Conservation (phyloP, 2,797 vertebrate genomes). For the Sebastes ruberrimus region DNA sequence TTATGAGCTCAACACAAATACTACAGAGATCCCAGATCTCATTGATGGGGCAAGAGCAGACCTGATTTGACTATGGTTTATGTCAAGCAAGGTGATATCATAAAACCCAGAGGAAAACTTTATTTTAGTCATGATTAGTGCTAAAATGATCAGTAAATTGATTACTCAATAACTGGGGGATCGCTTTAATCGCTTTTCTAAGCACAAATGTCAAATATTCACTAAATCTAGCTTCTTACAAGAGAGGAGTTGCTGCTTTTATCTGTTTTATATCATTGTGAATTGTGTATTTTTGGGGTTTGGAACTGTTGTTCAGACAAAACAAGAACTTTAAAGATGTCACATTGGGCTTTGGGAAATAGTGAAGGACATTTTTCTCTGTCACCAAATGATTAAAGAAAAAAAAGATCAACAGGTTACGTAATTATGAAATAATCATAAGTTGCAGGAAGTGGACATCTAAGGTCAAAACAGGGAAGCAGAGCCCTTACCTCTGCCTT, state of each 20-base stretch:
- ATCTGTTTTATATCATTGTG: background rate
- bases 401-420: background rate
- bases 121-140: background rate
- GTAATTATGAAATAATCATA: background rate
- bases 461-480: background rate
- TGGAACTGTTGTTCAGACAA: background rate
- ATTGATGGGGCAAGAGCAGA: background rate
- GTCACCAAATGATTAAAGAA: background rate
- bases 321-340: background rate
- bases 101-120: background rate
- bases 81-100: background rate
- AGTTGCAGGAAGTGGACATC: background rate
- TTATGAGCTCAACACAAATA: background rate
- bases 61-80: background rate
- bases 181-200: background rate
- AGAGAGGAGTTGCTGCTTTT: background rate
- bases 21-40: background rate
- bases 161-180: background rate
- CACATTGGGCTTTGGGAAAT: background rate
- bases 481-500: conserved; percentile 76
- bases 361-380: background rate
- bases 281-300: background rate
- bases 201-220: background rate
- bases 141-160: background rate
- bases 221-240: background rate